Conservation (phyloP, 2,113 vertebrate species). For the Malurus elegans region DNA sequence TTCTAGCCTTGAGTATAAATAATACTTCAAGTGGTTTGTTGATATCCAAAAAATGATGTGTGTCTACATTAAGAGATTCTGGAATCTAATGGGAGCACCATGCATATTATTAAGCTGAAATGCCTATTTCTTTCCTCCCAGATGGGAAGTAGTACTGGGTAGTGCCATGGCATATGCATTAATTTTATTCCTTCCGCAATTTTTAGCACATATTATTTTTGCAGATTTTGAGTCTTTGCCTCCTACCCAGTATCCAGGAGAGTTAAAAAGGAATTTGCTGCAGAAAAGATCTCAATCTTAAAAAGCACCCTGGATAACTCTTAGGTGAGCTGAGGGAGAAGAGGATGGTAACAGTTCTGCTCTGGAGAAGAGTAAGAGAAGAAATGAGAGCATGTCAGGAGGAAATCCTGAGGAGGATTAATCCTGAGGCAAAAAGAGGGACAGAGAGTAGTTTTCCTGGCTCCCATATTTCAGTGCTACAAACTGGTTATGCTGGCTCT, state of each 20-base stretch:
- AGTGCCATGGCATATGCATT: slow-evolving; percentile 44
- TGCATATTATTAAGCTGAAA: slow-evolving; percentile 60
- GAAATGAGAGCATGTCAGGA: background rate
- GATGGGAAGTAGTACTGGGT: slow-evolving; percentile 42
- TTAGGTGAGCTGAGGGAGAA: background rate
- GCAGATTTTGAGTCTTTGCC: slow-evolving; percentile 34
- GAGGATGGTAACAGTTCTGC: background rate
- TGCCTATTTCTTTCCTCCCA: slow-evolving; percentile 54
- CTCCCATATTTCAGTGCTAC: background rate
- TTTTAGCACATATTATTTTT: slow-evolving; percentile 49
- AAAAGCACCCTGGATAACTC: background rate
- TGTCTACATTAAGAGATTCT: slow-evolving; percentile 55
- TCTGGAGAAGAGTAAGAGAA: background rate
- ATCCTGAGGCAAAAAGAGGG: background rate
- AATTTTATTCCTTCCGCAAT: slow-evolving; percentile 51
- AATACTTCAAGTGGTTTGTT: slow-evolving; percentile 57
- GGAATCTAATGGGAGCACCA: slow-evolving; percentile 53
- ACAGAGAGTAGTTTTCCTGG: background rate
- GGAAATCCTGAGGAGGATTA: background rate
- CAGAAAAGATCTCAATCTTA: background rate
- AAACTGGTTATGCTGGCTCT: background rate
- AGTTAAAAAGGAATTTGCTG: slow-evolving; percentile 23
- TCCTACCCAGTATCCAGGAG: slow-evolving; percentile 25
- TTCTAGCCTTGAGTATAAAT: slow-evolving; percentile 64
- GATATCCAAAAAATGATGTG: slow-evolving; percentile 54